Evolutionary conservation across 2,888 invertebrate species (phyloP), one percentile per base, ranked within the genome.

Genomic region (Onthophagus sagittarius): DNA sequence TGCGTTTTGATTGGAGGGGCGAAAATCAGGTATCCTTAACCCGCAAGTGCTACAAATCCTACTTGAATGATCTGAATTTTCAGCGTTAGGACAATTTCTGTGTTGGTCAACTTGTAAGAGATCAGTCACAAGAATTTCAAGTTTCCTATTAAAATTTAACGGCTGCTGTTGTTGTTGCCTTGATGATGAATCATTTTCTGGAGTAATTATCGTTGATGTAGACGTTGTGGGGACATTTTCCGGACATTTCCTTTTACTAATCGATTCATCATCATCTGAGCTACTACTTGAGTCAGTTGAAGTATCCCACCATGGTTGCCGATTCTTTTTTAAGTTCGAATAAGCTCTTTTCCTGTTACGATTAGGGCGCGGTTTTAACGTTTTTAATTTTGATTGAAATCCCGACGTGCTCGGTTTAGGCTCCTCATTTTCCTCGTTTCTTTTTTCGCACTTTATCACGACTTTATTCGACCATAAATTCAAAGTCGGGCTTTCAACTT

Each of bases 261-360:
- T 63, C 6, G 72, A 69, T 31, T 74, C 73, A 6, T 78, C 77
- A 5, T 79, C 80, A 69, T 77, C 77, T 0, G 83, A 82, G 72
- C 83, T 83, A 63, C 78, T 80, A 62, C 80, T 82, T 2, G 2
- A 4, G 69, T 82, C 81, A 5, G 82, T 81, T 13, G 82, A 82
- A 11, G 81, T 80, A 65, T 78, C 79, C 9, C 80, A 53, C 62
- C 80, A 72, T 9, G 79, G 79, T 33, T 78, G 73, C 39, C 80
- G 75, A 15, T 78, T 76, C 74, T 81, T 82, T 32, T 81, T 79
- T 39, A 79, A 79, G 11, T 79, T 78, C 1, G 82, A 81, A 75
- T 79, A 81, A 78, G 82, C 79, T 13, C 79, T 69, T 71, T 78
- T 79, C 32, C 75, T 71, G 11, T 64, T 15, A 3, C 70, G 70